Base-by-base conservation (phyloP, 2,888 invertebrate species). In the Cyrtodaria siliqua region DNA sequence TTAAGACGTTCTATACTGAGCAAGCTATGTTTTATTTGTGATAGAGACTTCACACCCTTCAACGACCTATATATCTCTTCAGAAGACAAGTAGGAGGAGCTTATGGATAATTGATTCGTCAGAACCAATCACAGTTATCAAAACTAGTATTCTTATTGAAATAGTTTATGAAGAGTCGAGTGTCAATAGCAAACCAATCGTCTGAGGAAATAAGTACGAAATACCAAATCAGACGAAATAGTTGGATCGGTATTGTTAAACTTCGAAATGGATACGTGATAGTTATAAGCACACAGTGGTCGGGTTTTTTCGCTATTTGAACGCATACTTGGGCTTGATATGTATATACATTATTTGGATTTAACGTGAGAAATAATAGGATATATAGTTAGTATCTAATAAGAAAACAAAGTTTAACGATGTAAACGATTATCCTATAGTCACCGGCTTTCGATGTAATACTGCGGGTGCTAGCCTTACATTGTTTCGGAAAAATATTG, bases 171-270 rank as follows among this genome's bases (percentile, higher is more conserved):
- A 40, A 52, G 20, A 12, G 24, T 16, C 29, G 29, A 60, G 42
- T 66, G 60, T 55, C 55, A 55, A 53, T 53, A 9, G 33, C 29
- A 38, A 40, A 49, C 64, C 72, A 66, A 72, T 72, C 53, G 66
- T 20, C 23, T 47, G 56, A 53, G 26, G 66, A 66, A 66, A 71
- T 64, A 33, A 33, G 12, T 33, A 33, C 33, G 20, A 64, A 61
- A 71, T 59, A 52, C 50, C 27, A 71, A 63, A 63, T 71, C 56
- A 64, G 71, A 71, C 56, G 60, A 59, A 27, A 68, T 52, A 52
- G 49, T 59, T 53, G 60, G 53, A 60, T 68, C 42, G 33, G 23
- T 52, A 60, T 68, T 68, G 68, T 68, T 52, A 52, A 61, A 33
- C 12, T 33, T 12, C 4, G 33, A 52, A 59, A 67, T 67, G 59